A percentile compares a stretch with the other conserved stretches of the same genome.
Evolutionary conservation across 2,797 vertebrate genomes (phyloP).

Genomic region (Danio jaintianensis): DNA sequence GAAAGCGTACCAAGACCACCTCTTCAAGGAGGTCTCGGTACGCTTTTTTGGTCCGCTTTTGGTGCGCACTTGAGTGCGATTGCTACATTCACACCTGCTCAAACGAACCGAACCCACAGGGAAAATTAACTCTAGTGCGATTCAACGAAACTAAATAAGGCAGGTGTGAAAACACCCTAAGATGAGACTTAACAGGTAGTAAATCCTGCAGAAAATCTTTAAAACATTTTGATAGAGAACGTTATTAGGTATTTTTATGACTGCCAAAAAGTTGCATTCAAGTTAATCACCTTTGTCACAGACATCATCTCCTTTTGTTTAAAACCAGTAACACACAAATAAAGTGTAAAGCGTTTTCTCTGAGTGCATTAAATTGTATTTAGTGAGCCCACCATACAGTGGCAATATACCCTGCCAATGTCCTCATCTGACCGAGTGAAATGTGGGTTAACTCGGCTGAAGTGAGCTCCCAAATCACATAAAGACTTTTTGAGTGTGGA

Average conservation of each 20-base stretch:
- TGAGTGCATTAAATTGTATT: not conserved
- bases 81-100: too few species aligned
- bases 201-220: too few species aligned
- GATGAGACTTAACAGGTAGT: too few species aligned
- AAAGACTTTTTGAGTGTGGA: constrained; percentile 5
- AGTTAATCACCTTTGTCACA: not conserved
- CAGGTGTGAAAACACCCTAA: too few species aligned
- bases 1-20: too few species aligned
- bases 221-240: too few species aligned
- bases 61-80: too few species aligned
- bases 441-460: constrained; percentile 5
- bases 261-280: not conserved
- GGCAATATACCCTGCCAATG: not conserved
- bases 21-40: too few species aligned
- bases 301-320: not conserved
- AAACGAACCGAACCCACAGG: too few species aligned
- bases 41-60: too few species aligned
- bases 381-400: not conserved
- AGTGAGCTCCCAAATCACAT: constrained; percentile 11
- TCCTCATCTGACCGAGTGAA: constrained; percentile 19
- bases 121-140: too few species aligned
- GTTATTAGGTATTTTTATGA: not conserved
- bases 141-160: too few species aligned
- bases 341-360: not conserved
- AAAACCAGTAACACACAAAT: not conserved